Percentiles rank a stretch among this genome's conserved stretches.
These are phyloP conservation scores for Saturnia pavonia DNA, from an alignment of 2,888 invertebrate species.

Conservation along the genomic window DNA sequence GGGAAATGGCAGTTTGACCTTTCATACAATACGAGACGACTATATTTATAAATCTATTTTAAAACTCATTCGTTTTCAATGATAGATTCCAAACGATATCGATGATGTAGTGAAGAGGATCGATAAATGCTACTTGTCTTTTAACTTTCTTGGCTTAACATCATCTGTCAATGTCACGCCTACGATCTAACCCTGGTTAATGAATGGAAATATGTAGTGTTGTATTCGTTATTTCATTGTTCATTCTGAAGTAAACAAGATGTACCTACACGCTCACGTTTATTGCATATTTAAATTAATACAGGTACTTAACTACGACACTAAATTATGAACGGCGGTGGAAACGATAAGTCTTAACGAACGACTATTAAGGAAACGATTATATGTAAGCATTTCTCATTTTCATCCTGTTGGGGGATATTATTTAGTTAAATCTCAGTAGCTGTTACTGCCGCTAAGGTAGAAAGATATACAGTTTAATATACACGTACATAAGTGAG, in stretches of 20 bases:
- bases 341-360: background rate
- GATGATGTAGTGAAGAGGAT: slow-evolving; percentile 28
- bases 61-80: background rate
- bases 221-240: slow-evolving; percentile 32
- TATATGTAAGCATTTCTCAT: background rate
- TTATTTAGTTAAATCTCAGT: background rate
- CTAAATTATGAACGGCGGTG: background rate
- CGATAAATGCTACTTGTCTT: slow-evolving; percentile 37
- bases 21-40: background rate
- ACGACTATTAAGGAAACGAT: background rate
- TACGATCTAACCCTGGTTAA: slow-evolving; percentile 32
- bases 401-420: too few species aligned
- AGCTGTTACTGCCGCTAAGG: background rate
- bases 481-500: too few species aligned
- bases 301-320: background rate
- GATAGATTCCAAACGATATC: background rate
- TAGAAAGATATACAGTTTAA: too few species aligned
- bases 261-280: background rate
- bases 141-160: slow-evolving; percentile 29
- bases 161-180: slow-evolving; percentile 51
- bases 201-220: slow-evolving; percentile 39
- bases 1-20: too few species aligned
- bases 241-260: background rate
- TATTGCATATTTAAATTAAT: background rate
- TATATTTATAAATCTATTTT: background rate